Conservation (phyloP, 2,113 vertebrate genomes). For the Triplophysa dalaica region DNA sequence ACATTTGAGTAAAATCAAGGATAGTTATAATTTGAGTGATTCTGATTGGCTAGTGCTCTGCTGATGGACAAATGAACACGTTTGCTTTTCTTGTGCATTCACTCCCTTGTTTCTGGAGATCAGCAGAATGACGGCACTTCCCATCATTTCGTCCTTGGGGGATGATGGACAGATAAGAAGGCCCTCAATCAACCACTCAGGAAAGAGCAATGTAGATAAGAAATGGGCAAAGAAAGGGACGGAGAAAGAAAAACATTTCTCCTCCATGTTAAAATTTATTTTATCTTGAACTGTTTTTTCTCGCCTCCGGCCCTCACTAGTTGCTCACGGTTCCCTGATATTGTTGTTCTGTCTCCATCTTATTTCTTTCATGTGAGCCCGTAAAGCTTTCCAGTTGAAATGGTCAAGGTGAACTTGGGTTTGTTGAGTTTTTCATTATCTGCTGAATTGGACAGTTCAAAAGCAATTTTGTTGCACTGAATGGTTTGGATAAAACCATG, state of each 20-base stretch:
- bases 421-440: background rate
- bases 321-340: conserved; percentile 18
- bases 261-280: conserved; percentile 42
- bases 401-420: conserved; percentile 2
- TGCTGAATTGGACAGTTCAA: background rate
- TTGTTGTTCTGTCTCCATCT: background rate
- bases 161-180: conserved; percentile 57
- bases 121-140: conserved; percentile 50
- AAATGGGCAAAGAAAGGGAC: conserved; percentile 45
- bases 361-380: background rate
- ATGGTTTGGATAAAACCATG: no score
- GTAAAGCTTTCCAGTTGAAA: background rate
- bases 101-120: conserved; percentile 23
- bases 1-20: no score
- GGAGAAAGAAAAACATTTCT: conserved; percentile 49
- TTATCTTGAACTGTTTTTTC: conserved; percentile 43
- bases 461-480: background rate
- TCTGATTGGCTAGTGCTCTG: conserved; percentile 7
- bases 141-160: conserved; percentile 55
- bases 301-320: conserved; percentile 4
- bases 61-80: conserved; percentile 16
- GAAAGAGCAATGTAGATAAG: conserved; percentile 52
- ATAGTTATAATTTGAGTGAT: background rate
- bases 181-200: conserved; percentile 47
- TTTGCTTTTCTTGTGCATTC: background rate